Base-by-base conservation (phyloP, 1,140 invertebrate genomes). In the Camponotus pennsylvanicus region DNA sequence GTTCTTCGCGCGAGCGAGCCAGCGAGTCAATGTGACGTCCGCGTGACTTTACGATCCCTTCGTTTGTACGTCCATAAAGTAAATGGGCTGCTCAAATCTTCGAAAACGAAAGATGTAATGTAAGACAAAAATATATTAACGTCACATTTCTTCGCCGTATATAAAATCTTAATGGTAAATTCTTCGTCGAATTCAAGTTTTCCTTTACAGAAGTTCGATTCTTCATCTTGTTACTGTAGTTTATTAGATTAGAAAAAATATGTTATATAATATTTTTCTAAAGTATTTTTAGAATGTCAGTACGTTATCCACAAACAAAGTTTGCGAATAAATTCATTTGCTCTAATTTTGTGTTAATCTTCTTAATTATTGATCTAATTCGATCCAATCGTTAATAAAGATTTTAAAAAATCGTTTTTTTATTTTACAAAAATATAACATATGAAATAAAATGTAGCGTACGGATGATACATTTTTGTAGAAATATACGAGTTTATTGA, bases 41-140 rank as follows among this genome's bases (percentile, higher is more conserved):
- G 88, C 85, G 85, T 90, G 79, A 87, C 86, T 89, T 89, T 88
- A 90, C 86, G 82, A 86, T 86, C 73, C 40, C 66, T 63, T 86
- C 86, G 77, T 37, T 82, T 45, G 52, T 34, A 21, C 13, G 69
- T 83, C 79, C 37, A 69, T 76, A 76, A 78, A 78, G 34, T 15
- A 32, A 85, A 85, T 57, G 61, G 45, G 45, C 37, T 63, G n/a
- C 59, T 85, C 73, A 40, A 55, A 61, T 64, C n/a, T 66, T n/a
- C 40, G 27, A 57, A 42, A 67, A 73, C 6, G 40, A 69, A 34
- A 6, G 15, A 42, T 40, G 40, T 49, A 49, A 42, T 40, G 40
- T 49, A 49, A 55, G 27, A 27, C 13, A 55, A 73, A 61, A 73
- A 73, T 73, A 21, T 77, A 71, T 52, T 45, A 21, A 9, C 67